A percentile compares a stretch with the other conserved stretches of the same genome.
phyloP scores from a whole-genome alignment of 2,797 vertebrate species.

The Thunnus albacares region DNA sequence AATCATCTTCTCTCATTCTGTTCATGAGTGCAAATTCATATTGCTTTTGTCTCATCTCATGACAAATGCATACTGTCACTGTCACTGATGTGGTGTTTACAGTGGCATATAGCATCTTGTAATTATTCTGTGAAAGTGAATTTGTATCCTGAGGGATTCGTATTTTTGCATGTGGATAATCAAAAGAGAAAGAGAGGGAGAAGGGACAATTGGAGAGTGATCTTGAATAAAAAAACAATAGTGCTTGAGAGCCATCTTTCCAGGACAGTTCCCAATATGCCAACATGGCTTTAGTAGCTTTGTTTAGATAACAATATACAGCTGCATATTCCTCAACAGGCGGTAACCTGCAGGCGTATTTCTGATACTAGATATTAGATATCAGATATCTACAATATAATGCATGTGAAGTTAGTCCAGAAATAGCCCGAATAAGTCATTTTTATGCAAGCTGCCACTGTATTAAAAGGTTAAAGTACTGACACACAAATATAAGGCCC shows the following conservation, averaged over 20 bases:
- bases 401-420: not conserved
- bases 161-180: constrained; percentile 77
- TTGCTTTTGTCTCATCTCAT: constrained; percentile 81
- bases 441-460: not conserved
- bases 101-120: constrained; percentile 81
- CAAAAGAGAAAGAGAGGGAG: constrained; percentile 75
- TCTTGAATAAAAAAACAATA: constrained; percentile 57
- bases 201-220: constrained; percentile 66
- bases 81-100: constrained; percentile 83
- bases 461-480: not conserved
- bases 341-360: constrained; percentile 14
- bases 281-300: constrained; percentile 38
- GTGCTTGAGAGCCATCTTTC: constrained; percentile 57
- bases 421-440: not conserved
- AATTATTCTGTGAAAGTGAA: constrained; percentile 85
- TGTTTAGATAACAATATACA: constrained; percentile 37
- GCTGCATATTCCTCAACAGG: constrained; percentile 25
- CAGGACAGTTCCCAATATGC: constrained; percentile 66
- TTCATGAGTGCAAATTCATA: constrained; percentile 77
- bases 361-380: not conserved
- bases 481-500: not conserved
- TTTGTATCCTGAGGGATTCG: constrained; percentile 80
- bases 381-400: constrained; percentile 3
- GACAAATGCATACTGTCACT: constrained; percentile 83
- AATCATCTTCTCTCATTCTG: constrained; percentile 48